Base-by-base conservation (phyloP, 30 jellyfish, hydroid and myxozoan genomes). In the Pseudorhiza aurosa region DNA sequence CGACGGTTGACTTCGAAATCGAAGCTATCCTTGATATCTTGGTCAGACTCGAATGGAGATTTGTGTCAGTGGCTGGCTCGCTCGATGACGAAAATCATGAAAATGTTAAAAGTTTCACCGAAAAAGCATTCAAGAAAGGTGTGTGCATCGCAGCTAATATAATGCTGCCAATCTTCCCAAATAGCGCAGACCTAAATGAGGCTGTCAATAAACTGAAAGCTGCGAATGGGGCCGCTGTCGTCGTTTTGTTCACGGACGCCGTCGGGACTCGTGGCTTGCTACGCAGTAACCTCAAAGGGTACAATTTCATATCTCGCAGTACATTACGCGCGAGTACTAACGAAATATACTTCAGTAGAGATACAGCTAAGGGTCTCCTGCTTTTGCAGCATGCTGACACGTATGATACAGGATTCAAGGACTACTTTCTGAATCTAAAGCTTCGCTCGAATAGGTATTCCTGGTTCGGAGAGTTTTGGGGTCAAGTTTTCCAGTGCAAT, bases 391-490 rank as follows among this genome's bases (percentile, higher is more conserved):
- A 59, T 59, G 74, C 9, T 59, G 74, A 59, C 29, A 59, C 74
- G 24, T 26, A 59, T 59, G 74, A 59, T 19, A 30, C 27, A 59
- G 74, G 22, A 4, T 59, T 59, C 53, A 33, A 26, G 21, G 27
- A 59, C 7, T 59, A 59, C 17, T 59, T 59, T 59, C 2, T 59
- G 26, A 14, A 28, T 28, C 74, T 59, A 4, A 28, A 18, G 14
- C 29, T 59, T 8, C 4, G 53, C 17, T 2, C 24, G n/a, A 59
- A 26, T 29, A 2, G 51, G 24, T 59, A 59, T 28, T 59, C 74
- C 1, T 59, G 74, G 74, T 59, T 59, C 30, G 53, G 28, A 15
- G 50, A 59, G n/a, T 59, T 59, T 59, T 59, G 74, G 74, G 30
- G 74, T 59, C 51, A 59, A 11, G 30, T 29, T 5, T 59, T 59